Evolutionary conservation across 2,797 vertebrate genomes (phyloP).

Genomic region (Channa striata): DNA sequence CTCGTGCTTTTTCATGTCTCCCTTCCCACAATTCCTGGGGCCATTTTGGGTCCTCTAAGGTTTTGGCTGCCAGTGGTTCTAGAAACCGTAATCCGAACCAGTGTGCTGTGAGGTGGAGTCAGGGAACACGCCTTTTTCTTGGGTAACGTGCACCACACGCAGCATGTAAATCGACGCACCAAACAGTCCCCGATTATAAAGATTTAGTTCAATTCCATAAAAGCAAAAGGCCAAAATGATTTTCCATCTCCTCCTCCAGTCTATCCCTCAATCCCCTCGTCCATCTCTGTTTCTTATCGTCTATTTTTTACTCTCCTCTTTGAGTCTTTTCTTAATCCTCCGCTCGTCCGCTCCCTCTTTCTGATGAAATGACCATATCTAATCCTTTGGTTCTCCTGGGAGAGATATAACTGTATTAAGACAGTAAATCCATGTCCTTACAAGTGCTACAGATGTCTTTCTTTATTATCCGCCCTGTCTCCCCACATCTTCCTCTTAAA

Average conservation of each 20-base stretch:
- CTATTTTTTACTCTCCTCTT: conserved; percentile 65
- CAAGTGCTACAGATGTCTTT: conserved; percentile 81
- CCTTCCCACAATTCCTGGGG: conserved; percentile 52
- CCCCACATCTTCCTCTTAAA: conserved; percentile 57
- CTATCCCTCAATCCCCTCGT: conserved; percentile 61
- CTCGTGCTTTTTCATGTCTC: conserved; percentile 55
- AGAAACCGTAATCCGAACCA: background rate
- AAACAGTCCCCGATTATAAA: conserved; percentile 51
- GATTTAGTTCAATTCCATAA: conserved; percentile 69
- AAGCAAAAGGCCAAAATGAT: conserved; percentile 62
- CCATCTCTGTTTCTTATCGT: conserved; percentile 69
- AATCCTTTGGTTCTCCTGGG: conserved; percentile 74
- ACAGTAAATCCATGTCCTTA: conserved; percentile 81
- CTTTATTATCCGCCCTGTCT: conserved; percentile 75
- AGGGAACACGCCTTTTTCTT: conserved; percentile 2
- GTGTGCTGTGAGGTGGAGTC: conserved; percentile 11
- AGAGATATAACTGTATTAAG: conserved; percentile 80
- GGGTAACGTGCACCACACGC: conserved; percentile 6
- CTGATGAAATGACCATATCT: conserved; percentile 83
- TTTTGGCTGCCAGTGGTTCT: conserved; percentile 38
- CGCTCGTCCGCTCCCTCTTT: conserved; percentile 33
- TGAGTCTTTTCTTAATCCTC: conserved; percentile 74
- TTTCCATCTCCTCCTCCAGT: conserved; percentile 44
- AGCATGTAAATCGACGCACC: conserved; percentile 29
- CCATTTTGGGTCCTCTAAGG: conserved; percentile 52